These are phyloP conservation scores for Cephonodes hylas DNA, from an alignment of 2,888 invertebrate genomes.

Conservation along the genomic window DNA sequence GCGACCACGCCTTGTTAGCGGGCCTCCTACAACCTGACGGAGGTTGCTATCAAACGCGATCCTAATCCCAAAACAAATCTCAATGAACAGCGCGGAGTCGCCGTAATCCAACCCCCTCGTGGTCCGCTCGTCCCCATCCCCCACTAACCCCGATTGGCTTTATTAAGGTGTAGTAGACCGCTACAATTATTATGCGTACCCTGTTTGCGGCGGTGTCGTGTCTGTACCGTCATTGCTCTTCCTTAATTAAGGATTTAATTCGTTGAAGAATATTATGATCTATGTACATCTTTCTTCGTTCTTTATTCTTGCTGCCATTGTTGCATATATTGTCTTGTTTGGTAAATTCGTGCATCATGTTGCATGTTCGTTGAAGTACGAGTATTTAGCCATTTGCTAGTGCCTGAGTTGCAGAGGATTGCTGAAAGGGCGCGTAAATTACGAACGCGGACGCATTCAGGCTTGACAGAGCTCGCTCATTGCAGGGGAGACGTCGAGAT, in stretches of 20 bases:
- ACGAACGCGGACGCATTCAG: conserved; percentile 68
- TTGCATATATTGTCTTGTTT: no score
- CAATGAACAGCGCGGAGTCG: conserved; percentile 77
- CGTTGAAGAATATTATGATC: conserved; percentile 54
- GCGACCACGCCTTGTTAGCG: conserved; percentile 51
- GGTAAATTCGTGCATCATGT: background rate
- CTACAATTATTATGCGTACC: conserved; percentile 81
- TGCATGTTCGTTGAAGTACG: conserved; percentile 22
- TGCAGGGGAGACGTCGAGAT: conserved; percentile 58
- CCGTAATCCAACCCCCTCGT: conserved; percentile 63
- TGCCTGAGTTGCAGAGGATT: conserved; percentile 41
- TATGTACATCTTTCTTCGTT: conserved; percentile 38
- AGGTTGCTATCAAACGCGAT: conserved; percentile 72
- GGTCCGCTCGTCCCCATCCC: conserved; percentile 38
- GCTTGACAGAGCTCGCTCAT: conserved; percentile 58
- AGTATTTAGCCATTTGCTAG: conserved; percentile 45
- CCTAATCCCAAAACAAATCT: conserved; percentile 80
- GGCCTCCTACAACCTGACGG: conserved; percentile 50
- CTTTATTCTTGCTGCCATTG: conserved; percentile 5
- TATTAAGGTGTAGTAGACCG: conserved; percentile 81
- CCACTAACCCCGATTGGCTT: conserved; percentile 72
- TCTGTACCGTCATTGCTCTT: conserved; percentile 73
- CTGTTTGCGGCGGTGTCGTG: conserved; percentile 78
- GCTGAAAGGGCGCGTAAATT: conserved; percentile 73
- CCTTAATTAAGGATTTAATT: conserved; percentile 78